phyloP scores from a whole-genome alignment of 2,888 invertebrate genomes.

The Stomorhina lunata region DNA sequence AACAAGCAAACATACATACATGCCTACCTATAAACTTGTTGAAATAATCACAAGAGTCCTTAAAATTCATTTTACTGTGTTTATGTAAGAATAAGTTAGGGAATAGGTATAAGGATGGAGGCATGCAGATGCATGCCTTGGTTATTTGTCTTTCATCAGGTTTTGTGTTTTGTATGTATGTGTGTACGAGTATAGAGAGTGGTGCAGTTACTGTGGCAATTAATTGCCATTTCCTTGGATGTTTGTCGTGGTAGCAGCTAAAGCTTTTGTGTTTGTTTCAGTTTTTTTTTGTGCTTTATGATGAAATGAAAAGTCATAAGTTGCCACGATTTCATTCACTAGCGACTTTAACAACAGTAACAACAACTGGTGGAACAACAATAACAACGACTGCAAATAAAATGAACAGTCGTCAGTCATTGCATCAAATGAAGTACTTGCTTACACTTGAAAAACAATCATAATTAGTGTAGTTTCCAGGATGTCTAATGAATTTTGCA shows the following conservation, averaged over 20 bases:
- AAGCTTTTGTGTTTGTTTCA: background rate
- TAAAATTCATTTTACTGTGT: conserved; percentile 28
- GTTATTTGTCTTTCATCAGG: too few species aligned
- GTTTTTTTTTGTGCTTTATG: background rate
- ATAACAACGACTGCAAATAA: background rate
- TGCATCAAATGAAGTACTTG: conserved; percentile 54
- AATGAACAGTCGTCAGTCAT: conserved; percentile 43
- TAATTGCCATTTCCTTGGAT: conserved; percentile 52
- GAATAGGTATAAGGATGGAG: background rate
- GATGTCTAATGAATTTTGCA: conserved; percentile 43
- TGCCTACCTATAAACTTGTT: conserved; percentile 18
- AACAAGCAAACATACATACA: background rate
- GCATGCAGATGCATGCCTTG: background rate
- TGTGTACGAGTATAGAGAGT: background rate
- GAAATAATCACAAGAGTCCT: conserved; percentile 56
- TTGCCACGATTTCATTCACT: conserved; percentile 24
- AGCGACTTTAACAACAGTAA: background rate
- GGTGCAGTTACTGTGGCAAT: conserved; percentile 62
- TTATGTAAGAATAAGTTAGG: background rate
- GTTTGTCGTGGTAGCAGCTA: background rate
- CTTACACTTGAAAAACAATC: conserved; percentile 61
- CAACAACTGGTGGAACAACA: background rate
- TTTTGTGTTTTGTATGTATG: background rate
- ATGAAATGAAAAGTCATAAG: conserved; percentile 47
- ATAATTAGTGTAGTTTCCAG: conserved; percentile 56